Base-by-base conservation (phyloP, 1,140 invertebrate species). In the Dryas iulia region DNA sequence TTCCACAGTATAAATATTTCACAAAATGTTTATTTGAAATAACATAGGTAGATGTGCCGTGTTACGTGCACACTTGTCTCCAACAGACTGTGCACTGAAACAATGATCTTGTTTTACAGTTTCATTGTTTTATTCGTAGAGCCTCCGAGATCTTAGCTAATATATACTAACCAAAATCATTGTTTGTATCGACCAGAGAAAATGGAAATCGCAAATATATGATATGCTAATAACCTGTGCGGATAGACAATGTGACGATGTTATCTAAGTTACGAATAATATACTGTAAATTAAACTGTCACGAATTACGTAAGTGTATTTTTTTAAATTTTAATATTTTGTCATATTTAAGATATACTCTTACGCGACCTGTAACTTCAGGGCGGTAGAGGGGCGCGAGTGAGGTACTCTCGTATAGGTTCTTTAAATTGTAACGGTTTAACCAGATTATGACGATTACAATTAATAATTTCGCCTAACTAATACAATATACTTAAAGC, bases 51-150 rank as follows among this genome's bases (percentile, higher is more conserved):
- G 8, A 47, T 21, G 8, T 47, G 3, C n/a, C n/a, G 18, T 47
- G 21, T 53, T 47, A 28, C 65, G 58, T 39, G 65, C 65, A 47
- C 65, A 39, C 57, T 53, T 35, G 23, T 24, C 64, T 59, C 52
- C 52, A 59, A 39, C 64, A 33, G 39, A 30, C 63, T 61, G 59
- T 52, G 21, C 26, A 66, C 53, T 66, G 64, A 71, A 71, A 62
- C 59, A 25, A 59, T 24, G 52, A 33, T 58, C 26, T 62, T 28
- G 28, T 39, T 33, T 60, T 54, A 47, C 56, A 66, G 54, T 28
- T 47, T 23, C 21, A 56, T 59, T 58, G 39, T 52, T 59, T 71
- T 64, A 60, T 54, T 39, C 4, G 14, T 14, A 59, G 35, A 66
- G 59, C 69, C 64, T 66, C 25, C 25, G 18, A 6, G 5, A 18